Evolutionary conservation across 2,113 vertebrate species (phyloP).

Genomic region (Callipepla californica): DNA sequence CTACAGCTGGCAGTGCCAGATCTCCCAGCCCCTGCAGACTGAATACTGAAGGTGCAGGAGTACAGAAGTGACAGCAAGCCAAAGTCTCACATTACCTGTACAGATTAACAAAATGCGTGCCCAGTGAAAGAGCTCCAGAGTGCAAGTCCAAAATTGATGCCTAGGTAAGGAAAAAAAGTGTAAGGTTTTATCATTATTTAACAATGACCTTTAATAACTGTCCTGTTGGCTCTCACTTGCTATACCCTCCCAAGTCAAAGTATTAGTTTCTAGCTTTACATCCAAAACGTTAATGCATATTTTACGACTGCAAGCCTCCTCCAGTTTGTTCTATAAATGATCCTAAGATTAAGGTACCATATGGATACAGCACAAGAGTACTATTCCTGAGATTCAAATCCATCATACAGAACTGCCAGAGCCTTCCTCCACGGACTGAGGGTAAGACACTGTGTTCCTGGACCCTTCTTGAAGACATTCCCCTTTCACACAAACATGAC

Average conservation of each 20-base stretch:
- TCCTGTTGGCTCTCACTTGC: neutral
- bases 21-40: neutral
- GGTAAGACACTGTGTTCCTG: neutral
- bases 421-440: neutral
- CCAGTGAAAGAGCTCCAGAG: constrained; percentile 93
- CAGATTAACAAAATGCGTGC: constrained; percentile 95
- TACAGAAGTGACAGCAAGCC: neutral
- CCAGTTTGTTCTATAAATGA: neutral
- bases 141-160: constrained; percentile 96
- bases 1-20: neutral
- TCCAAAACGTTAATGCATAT: neutral
- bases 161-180: constrained; percentile 74
- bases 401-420: neutral
- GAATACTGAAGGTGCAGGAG: neutral
- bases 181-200: constrained; percentile 30
- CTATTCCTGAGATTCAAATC: neutral
- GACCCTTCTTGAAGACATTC: neutral
- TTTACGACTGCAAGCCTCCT: neutral
- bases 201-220: neutral
- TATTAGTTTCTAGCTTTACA: neutral
- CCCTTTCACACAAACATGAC: constrained; percentile 1
- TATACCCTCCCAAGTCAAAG: neutral
- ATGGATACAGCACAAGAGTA: neutral
- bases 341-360: neutral
- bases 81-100: constrained; percentile 85